Evolutionary conservation across 2,888 invertebrate species (phyloP), one percentile per base, ranked within the genome.

Genomic region (Prosapia bicincta): DNA sequence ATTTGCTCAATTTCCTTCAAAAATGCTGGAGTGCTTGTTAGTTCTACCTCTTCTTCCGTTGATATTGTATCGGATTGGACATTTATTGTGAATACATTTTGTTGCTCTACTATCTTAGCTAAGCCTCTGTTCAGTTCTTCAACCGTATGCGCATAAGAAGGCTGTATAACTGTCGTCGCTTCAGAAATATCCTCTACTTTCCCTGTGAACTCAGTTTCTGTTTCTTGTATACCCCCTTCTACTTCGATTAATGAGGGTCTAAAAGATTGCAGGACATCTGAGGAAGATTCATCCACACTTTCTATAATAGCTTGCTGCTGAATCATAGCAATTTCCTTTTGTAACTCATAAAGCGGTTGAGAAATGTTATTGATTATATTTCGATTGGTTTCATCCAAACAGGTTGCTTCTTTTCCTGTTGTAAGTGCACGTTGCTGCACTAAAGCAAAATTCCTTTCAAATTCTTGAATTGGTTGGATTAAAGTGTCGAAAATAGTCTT

Each of bases 321-420:
- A 3, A 84, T 81, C 10, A 82, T 69, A 1, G 83, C 82, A 24
- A 85, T 75, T 23, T 85, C 82, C 1, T 83, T 80, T 76, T 85
- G 83, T 10, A 86, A 82, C 71, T 84, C 84, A 24, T 83, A 83
- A 2, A 86, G 81, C 5, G 84, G 83, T 6, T 81, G 80, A 0
- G 82, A 82, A 6, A 84, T 74, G 0, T 81, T 80, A 76, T 82
- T 81, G 73, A 84, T 43, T 26, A 81, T 78, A 25, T 79, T 79
- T 26, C 80, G 80, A 71, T 72, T 79, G 26, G 78, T 80, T 76
- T 72, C 78, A 43, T 77, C 78, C 23, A 78, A 71, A 25, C 77
- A 73, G 20, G 66, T 72, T 24, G 76, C 76, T 15, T 77, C 71
- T 1, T 38, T 38, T 15, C 72, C 75, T 69, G 78, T 76, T 20